A percentile compares a stretch with the other conserved stretches of the same genome.
Evolutionary conservation across 2,888 invertebrate species (phyloP).

Genomic region (Hesperia comma): DNA sequence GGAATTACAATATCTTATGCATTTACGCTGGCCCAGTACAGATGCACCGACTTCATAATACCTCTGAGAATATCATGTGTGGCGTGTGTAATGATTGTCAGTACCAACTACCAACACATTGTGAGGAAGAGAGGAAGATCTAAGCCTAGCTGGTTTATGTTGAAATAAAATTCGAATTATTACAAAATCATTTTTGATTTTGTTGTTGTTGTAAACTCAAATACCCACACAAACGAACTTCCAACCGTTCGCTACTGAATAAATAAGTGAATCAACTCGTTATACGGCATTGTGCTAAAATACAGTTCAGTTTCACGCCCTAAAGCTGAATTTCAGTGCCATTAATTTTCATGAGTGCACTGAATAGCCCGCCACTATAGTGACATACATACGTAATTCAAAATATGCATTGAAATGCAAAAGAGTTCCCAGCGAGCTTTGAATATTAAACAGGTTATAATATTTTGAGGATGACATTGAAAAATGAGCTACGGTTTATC

Average conservation of each 20-base stretch:
- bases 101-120: no score
- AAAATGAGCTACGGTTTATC: not conserved
- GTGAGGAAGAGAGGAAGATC: no score
- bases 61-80: no score
- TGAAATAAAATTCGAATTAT: no score
- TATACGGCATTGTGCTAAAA: constrained; percentile 7
- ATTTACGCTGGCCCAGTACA: no score
- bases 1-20: no score
- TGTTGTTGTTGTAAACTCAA: not conserved
- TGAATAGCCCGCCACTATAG: constrained; percentile 16
- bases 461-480: constrained; percentile 20
- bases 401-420: constrained; percentile 38
- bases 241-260: not conserved
- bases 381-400: constrained; percentile 34
- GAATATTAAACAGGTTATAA: constrained; percentile 33
- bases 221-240: not conserved
- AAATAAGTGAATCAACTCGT: not conserved
- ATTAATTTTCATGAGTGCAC: constrained; percentile 33
- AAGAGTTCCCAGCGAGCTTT: constrained; percentile 26
- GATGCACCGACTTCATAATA: no score
- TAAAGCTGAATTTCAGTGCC: constrained; percentile 17
- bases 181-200: no score
- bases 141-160: no score
- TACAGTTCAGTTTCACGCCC: constrained; percentile 21
- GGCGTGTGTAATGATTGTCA: no score